Base-by-base conservation (phyloP, 2,797 vertebrate genomes). In the Picus viridis region DNA sequence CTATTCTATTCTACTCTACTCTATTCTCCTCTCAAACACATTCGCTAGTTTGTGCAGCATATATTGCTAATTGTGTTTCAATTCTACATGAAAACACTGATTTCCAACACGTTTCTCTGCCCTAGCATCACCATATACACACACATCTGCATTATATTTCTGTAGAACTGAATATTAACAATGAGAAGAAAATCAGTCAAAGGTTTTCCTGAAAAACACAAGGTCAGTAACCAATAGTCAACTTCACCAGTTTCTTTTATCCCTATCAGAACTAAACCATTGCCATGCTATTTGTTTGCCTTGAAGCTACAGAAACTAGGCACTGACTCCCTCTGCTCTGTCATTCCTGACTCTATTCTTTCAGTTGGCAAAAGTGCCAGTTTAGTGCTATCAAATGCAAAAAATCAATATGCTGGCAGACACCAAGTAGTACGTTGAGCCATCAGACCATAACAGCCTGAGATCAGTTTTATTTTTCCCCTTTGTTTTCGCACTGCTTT, bases 361-460 rank as follows among this genome's bases (percentile, higher is more conserved):
- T 61, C 91, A 90, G 86, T 13, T 83, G 89, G 95, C 64, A 41
- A 63, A 93, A 92, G 71, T 89, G 91, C 94, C 84, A 88, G 53
- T 90, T 96, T 83, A 89, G 73, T 82, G 85, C 85, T 94, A 96
- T 93, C 94, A 95, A 95, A 96, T 93, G 90, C 84, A 90, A 91
- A 76, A 92, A 95, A 96, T 96, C 93, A 94, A 94, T 96, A 95
- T 92, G 90, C 95, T 96, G 96, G 89, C 95, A 97, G 92, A 82
- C 90, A 94, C 79, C 64, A 89, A 87, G 86, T 30, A 92, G 90
- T 86, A 80, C 59, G 32, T 88, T 94, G 91, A 97, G 92, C 89
- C 94, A 95, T 79, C 82, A 94, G 95, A 96, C 89, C 95, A 81
- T 89, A 93, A 89, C 92, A 95, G 95, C 58, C 92, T 83, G 83